Base-by-base conservation (phyloP, 2,797 vertebrate genomes). In the Ceryle rudis region DNA sequence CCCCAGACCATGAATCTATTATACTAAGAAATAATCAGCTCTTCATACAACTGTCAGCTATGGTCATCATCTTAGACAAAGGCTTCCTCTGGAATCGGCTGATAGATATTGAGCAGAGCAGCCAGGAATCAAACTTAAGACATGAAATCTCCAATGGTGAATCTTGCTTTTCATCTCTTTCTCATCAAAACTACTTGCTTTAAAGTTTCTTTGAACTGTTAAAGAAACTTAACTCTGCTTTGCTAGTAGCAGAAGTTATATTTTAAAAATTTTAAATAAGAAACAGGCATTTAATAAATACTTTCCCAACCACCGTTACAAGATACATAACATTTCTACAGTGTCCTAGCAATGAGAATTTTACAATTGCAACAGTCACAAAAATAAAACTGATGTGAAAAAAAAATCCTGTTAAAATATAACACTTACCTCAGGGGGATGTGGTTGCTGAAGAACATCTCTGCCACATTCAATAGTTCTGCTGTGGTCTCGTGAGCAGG, bases 381-480 rank as follows among this genome's bases (percentile, higher is more conserved):
- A 85, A 86, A 89, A 20, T 47, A 81, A 71, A 90, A 72, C 23
- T 31, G 17, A 79, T 33, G 14, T 51, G 11, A 23, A 33, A 73
- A 87, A 72, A 41, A 23, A 0, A 1, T 16, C 25, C 47, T 0
- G 2, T 52, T 88, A 72, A 44, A 90, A 33, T 15, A 57, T 2
- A 62, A 7, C 2, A 60, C 94, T 93, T 97, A 99, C 99, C 99
- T 99, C 94, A 99, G 98, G 4, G 99, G 99, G 96, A 99, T 99
- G 96, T 99, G 99, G 97, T 99, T 99, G 81, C 98, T 98, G 90
- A 99, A 99, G 97, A 99, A 99, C 99, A 99, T 99, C 98, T 99
- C 99, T 51, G 99, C 99, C 64, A 99, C 98, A 29, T 98, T 99
- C 39, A 99, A 94, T 93, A 99, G 96, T 73, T 99, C 99, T 7